Evolutionary conservation across 2,888 invertebrate species (phyloP), one percentile per base, ranked within the genome.

Genomic region (Philereme vetulata): DNA sequence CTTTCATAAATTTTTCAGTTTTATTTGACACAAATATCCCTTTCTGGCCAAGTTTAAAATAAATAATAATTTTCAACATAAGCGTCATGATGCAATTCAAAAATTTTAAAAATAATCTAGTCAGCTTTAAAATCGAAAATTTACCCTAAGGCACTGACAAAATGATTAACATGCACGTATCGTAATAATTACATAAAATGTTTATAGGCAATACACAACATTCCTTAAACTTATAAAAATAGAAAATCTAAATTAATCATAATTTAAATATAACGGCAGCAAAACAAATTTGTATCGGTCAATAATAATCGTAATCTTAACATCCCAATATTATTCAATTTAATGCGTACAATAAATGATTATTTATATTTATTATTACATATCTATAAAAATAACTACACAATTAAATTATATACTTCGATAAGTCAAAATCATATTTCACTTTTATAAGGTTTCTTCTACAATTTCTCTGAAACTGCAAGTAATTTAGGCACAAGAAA

Each of bases 71-170:
- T 74, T 74, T 62, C 67, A 76, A 78, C 10, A 34, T 60, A 54
- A 60, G 67, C 69, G 3, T 38, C 38, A 49, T 51, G 51, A 63
- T 67, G 77, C 7, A 73, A 80, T 75, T 62, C 72, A 72, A 77
- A 75, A 74, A 74, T 75, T 75, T 76, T 40, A 34, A 32, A 33
- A 5, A n/a, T 74, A 73, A 81, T 81, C 80, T 76, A 80, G 81
- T 85, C 82, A 80, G 82, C 68, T 75, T 59, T 62, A 48, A 46
- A 45, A 53, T 62, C 61, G 46, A 55, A 86, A 85, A 79, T 83
- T 85, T 86, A 90, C 80, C 82, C 87, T 86, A 90, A 90, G 89
- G 88, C 90, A 90, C 89, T 90, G 89, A 85, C 81, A 87, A 87
- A 90, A 88, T 78, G 79, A 85, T n/a, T 89, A 84, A 88, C 81